Evolutionary conservation across 2,888 invertebrate species (phyloP).

Genomic region (Calliopum simillimum): DNA sequence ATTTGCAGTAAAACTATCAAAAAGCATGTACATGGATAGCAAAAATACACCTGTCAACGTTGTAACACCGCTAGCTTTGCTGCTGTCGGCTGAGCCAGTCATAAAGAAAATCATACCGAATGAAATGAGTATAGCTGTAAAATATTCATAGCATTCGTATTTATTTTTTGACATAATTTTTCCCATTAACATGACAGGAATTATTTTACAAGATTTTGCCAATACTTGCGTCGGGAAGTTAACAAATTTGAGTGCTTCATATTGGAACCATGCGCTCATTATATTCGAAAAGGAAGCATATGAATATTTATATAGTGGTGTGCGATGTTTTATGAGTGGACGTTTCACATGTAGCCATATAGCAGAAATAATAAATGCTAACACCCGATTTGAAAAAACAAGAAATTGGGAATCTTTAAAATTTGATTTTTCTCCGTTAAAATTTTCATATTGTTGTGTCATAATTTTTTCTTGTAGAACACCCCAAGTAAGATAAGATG

Average conservation of each 20-base stretch:
- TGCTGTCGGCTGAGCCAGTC: conserved; percentile 78
- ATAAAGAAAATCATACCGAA: conserved; percentile 94
- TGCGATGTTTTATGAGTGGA: conserved; percentile 77
- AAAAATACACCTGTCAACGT: conserved; percentile 87
- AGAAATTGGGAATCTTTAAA: conserved; percentile 97
- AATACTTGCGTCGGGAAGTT: conserved; percentile 97
- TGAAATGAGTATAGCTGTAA: conserved; percentile 89
- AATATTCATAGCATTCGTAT: conserved; percentile 92
- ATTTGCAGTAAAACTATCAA: conserved; percentile 98
- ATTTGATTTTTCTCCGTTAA: conserved; percentile 71
- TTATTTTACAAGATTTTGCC: conserved; percentile 98
- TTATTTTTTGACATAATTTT: conserved; percentile 87
- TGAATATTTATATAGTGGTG: conserved; percentile 94
- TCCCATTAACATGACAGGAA: conserved; percentile 99
- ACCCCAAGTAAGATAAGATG: conserved; percentile 95
- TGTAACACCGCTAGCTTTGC: conserved; percentile 75
- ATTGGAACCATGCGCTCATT: conserved; percentile 99
- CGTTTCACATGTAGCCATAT: conserved; percentile 71
- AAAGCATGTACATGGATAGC: conserved; percentile 88
- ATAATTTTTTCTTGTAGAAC: conserved; percentile 98
- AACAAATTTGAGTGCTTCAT: conserved; percentile 98
- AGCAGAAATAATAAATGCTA: conserved; percentile 83
- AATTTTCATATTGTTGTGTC: conserved; percentile 83
- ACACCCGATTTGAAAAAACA: conserved; percentile 93
- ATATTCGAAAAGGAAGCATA: conserved; percentile 97